Conservation (phyloP, 2,113 vertebrate species). For the Marmota flaviventris region DNA sequence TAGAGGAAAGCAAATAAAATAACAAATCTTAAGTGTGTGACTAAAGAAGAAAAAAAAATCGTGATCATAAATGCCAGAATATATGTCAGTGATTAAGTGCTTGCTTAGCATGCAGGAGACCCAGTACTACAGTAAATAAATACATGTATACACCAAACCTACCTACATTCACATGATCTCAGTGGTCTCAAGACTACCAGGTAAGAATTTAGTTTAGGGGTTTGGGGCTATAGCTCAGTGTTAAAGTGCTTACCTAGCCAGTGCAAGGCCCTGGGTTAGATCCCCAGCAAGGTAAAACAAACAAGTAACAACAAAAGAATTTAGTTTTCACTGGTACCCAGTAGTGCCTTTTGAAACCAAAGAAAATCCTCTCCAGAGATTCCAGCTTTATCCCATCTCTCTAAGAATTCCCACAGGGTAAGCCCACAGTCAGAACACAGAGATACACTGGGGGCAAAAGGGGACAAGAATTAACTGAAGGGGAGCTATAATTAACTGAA, state of each 20-base stretch:
- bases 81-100: background rate
- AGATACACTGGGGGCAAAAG: background rate
- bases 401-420: conserved; percentile 28
- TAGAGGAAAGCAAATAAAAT: background rate
- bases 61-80: background rate
- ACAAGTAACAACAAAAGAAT: background rate
- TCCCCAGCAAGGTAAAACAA: background rate
- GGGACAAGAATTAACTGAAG: background rate
- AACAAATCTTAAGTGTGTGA: background rate
- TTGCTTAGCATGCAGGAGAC: too few relatives aligned
- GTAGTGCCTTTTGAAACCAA: conserved; percentile 5
- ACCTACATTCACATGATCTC: too few relatives aligned
- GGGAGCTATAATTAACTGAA: background rate
- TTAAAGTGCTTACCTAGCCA: background rate
- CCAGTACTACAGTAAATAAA: too few relatives aligned
- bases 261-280: background rate
- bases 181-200: too few relatives aligned
- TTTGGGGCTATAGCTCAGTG: too few relatives aligned
- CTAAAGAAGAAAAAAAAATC: background rate
- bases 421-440: background rate
- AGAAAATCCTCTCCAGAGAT: background rate
- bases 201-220: too few relatives aligned
- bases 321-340: background rate
- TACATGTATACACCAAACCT: too few relatives aligned
- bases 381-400: background rate